phyloP scores from a whole-genome alignment of 2,113 vertebrate genomes.

The Cromileptes altivelis region DNA sequence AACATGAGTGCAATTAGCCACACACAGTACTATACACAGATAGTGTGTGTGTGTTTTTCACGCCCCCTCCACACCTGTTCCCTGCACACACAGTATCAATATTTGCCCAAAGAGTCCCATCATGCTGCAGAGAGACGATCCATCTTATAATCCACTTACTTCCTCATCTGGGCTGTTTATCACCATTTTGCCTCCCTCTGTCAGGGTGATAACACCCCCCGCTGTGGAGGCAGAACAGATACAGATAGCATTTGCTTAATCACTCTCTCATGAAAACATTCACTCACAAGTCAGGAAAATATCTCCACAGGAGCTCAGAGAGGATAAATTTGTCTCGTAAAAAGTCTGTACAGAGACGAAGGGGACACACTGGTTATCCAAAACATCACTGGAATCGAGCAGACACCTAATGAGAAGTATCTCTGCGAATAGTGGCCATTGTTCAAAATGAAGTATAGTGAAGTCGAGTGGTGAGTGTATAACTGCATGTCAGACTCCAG shows the following conservation, averaged over 20 bases:
- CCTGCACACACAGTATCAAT: conserved; percentile 4
- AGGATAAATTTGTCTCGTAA: conserved; percentile 7
- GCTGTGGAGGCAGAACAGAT: conserved; percentile 10
- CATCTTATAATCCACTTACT: conserved; percentile 44
- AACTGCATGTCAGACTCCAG: background rate
- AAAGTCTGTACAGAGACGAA: background rate
- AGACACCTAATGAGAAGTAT: background rate
- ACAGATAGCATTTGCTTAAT: conserved; percentile 33
- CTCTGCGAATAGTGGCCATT: background rate
- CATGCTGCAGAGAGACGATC: conserved; percentile 43
- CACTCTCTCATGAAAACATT: conserved; percentile 43
- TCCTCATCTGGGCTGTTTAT: conserved; percentile 50
- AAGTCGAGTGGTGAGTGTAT: background rate
- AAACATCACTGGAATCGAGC: background rate
- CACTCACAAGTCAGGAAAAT: conserved; percentile 1
- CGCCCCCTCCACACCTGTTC: conserved; percentile 4
- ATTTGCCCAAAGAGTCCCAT: conserved; percentile 47
- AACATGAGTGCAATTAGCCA: conserved; percentile 59
- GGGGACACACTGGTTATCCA: background rate
- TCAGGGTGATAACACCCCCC: conserved; percentile 19
- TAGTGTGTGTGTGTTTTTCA: conserved; percentile 14
- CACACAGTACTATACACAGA: background rate
- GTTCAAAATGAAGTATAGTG: background rate
- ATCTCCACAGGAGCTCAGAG: conserved; percentile 13
- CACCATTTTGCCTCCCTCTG: conserved; percentile 36